Base-by-base conservation (phyloP, 1,140 invertebrate genomes). In the Eupeodes corollae region DNA sequence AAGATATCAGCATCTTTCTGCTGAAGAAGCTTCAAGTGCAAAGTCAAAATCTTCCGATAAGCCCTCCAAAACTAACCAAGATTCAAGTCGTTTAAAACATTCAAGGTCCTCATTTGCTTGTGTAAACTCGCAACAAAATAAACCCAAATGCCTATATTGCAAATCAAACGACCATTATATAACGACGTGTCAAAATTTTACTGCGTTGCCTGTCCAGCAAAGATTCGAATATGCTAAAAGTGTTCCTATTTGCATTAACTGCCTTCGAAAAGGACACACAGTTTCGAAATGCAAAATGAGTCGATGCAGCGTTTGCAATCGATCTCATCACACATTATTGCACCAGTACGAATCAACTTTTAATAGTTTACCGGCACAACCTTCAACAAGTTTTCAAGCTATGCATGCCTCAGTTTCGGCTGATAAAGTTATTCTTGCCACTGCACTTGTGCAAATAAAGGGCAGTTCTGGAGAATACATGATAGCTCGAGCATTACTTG, bases 1-100 rank as follows among this genome's bases (percentile, higher is more conserved):
- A 35, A 18, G 48, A 13, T 49, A 40, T n/a, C 43, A 49, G 37
- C 48, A 49, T 10, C 19, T 49, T 12, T 40, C 42, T 19, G 48
- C 43, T 41, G 48, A 44, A 11, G 48, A 49, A 33, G 18, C 43
- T 41, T 49, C 42, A 1, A 30, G 12, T 14, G n/a, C 48, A 44
- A 49, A 18, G 15, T 8, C 12, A 2, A 44, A 30, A 33, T 6
- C 37, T 5, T 15, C 5, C 11, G 15, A 37, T 3, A 44, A 18
- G 11, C 21, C 3, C 3, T 26, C 13, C 15, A 37, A 37, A 14
- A 3, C 35, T 5, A 37, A 37, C 3, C 13, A n/a, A 14, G 35
- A 14, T 14, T 3, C 11, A 37, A 10, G 35, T 14, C 13, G 13
- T 37, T 11, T 5, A 5, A 37, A 6, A 14, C 3, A n/a, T 16